Evolutionary conservation across 2,113 vertebrate genomes (phyloP).

Genomic region (Trematomus loennbergii): DNA sequence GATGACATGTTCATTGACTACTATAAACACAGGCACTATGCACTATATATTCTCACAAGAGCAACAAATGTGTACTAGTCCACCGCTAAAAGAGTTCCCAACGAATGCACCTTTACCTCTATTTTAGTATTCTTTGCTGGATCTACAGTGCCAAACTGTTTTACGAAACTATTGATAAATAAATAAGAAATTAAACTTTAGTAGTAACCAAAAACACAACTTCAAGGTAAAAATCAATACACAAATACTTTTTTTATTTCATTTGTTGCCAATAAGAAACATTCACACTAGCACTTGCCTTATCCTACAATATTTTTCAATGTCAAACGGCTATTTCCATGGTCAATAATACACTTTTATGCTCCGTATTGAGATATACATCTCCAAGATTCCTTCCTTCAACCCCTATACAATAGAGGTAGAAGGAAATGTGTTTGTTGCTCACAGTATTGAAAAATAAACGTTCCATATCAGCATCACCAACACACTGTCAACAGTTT

Average conservation of each 20-base stretch:
- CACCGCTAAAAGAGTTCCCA: neutral
- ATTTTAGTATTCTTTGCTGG: neutral
- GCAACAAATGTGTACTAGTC: neutral
- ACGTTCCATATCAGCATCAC: neutral
- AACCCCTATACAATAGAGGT: neutral
- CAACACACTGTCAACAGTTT: neutral
- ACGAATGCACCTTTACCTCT: neutral
- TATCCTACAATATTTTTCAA: too few species aligned
- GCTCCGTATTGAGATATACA: neutral
- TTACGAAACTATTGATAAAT: neutral
- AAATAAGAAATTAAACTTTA: neutral
- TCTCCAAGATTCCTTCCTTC: neutral
- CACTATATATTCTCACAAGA: neutral
- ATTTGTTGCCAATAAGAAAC: neutral
- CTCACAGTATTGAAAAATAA: neutral
- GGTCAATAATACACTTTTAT: neutral
- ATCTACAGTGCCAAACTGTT: neutral
- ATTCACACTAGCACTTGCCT: neutral
- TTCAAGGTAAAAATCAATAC: too few species aligned
- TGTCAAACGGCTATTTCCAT: neutral
- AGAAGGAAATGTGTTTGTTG: neutral
- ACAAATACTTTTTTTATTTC: neutral
- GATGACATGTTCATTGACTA: neutral
- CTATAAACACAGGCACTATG: neutral
- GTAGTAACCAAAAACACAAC: too few species aligned